Evolutionary conservation across 2,113 vertebrate genomes (phyloP).

Genomic region (Rallus limicola): DNA sequence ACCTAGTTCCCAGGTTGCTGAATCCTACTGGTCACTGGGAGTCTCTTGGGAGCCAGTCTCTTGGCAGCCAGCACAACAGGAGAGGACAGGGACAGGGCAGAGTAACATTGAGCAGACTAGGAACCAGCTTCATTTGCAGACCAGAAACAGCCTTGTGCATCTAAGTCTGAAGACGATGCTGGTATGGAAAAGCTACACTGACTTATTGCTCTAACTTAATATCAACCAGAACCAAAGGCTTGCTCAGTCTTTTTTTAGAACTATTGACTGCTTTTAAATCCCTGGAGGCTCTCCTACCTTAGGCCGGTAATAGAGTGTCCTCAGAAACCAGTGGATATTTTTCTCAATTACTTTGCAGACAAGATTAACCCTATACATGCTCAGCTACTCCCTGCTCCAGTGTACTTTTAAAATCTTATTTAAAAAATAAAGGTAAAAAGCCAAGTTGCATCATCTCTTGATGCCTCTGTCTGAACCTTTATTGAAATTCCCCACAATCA

Average conservation of each 20-base stretch:
- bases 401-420: not conserved
- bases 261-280: conserved; percentile 31
- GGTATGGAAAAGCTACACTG: not conserved
- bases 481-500: not conserved
- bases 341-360: conserved; percentile 8
- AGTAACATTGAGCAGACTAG: not conserved
- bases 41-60: not conserved
- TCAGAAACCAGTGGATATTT: conserved; percentile 1
- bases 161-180: not conserved
- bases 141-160: not conserved
- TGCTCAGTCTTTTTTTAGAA: not conserved
- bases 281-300: not conserved
- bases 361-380: not conserved
- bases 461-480: not conserved
- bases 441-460: not conserved
- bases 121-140: not conserved
- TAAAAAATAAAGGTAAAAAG: too few species aligned
- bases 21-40: not conserved
- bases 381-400: not conserved
- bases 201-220: conserved; percentile 11
- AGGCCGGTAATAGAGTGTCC: not conserved
- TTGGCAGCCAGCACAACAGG: not conserved
- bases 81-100: not conserved
- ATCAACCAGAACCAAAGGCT: not conserved
- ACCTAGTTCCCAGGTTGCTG: not conserved